phyloP scores from a whole-genome alignment of 2,113 vertebrate species.

The Brienomyrus brachyistius region DNA sequence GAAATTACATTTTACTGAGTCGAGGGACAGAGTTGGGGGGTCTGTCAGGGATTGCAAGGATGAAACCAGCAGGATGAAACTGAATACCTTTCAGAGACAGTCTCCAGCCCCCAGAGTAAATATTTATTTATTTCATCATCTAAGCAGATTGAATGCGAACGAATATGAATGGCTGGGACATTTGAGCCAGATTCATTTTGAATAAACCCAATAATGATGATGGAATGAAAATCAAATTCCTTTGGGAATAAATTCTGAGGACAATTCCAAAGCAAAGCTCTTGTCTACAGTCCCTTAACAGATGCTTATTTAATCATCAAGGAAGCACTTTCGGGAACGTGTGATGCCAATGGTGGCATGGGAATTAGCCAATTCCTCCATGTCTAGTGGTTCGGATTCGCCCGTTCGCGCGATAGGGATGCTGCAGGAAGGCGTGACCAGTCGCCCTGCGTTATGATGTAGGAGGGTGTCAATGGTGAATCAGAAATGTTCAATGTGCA shows the following conservation, averaged over 20 bases:
- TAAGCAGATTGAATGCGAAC: not conserved
- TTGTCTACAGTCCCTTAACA: not conserved
- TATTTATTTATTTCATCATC: conserved; percentile 5
- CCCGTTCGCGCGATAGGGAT: not conserved
- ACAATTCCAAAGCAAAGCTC: not conserved
- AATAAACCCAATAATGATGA: not conserved
- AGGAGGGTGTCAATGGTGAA: not conserved
- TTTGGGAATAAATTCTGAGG: not conserved
- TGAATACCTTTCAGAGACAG: not conserved
- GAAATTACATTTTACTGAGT: not conserved
- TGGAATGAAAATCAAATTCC: conserved; percentile 7
- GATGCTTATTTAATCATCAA: not conserved
- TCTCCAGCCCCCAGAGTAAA: not conserved
- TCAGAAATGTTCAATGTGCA: not conserved
- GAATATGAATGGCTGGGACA: not conserved
- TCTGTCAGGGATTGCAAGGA: not conserved
- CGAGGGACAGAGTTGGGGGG: not conserved
- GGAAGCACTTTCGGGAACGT: not conserved
- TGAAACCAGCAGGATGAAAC: not conserved
- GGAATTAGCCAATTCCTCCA: not conserved
- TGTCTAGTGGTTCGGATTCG: not conserved
- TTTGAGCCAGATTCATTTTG: not conserved
- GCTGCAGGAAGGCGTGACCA: not conserved
- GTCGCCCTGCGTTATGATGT: not conserved
- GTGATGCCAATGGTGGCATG: not conserved